These are phyloP conservation scores for Lissonota sp. DNA, from an alignment of 2,888 invertebrate genomes.

Conservation along the genomic window DNA sequence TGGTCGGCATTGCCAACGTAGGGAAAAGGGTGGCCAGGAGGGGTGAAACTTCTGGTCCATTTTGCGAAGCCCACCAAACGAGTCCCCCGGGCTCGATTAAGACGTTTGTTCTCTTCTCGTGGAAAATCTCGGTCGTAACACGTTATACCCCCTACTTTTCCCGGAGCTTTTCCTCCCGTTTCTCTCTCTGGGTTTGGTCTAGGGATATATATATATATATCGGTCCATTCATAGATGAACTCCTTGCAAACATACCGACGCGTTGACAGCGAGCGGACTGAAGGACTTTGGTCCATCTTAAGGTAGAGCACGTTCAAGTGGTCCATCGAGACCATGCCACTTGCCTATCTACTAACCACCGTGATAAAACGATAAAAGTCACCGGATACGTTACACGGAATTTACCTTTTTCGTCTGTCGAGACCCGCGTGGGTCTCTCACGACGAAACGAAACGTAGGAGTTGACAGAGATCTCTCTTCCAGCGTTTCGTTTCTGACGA, in stretches of 20 bases:
- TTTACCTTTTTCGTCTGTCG: not conserved
- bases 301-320: slow-evolving; percentile 38
- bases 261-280: slow-evolving; percentile 54
- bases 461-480: too few species aligned
- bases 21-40: slow-evolving; percentile 23
- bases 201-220: not conserved
- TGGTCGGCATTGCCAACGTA: slow-evolving; percentile 41
- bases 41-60: slow-evolving; percentile 63
- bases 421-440: slow-evolving; percentile 5
- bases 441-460: not conserved
- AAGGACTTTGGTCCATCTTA: slow-evolving; percentile 43
- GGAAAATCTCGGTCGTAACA: slow-evolving; percentile 64
- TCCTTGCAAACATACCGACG: slow-evolving; percentile 19
- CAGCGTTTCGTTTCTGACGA: too few species aligned
- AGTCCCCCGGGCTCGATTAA: slow-evolving; percentile 76
- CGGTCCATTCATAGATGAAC: slow-evolving; percentile 1
- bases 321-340: slow-evolving; percentile 60
- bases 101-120: slow-evolving; percentile 62
- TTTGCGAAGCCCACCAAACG: slow-evolving; percentile 71
- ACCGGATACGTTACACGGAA: slow-evolving; percentile 11
- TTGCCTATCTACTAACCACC: slow-evolving; percentile 29
- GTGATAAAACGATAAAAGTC: slow-evolving; percentile 44
- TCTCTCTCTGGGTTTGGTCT: slow-evolving; percentile 9
- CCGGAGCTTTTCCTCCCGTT: slow-evolving; percentile 32
- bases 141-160: slow-evolving; percentile 43